Conservation (phyloP, 2,797 vertebrate species). For the Gymnocypris eckloni region DNA sequence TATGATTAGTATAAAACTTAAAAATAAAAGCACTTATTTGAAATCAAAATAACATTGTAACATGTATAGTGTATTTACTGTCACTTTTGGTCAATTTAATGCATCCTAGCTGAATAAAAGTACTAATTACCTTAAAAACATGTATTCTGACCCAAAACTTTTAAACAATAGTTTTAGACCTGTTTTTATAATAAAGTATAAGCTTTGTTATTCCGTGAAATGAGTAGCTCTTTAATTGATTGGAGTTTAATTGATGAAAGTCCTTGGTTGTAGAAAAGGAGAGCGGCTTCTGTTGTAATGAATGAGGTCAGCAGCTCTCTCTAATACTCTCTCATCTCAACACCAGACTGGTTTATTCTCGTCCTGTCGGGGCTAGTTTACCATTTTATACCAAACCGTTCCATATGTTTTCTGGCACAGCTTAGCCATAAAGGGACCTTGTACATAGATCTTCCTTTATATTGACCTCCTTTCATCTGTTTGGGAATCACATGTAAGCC, state of each 20-base stretch:
- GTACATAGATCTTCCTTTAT: conserved; percentile 37
- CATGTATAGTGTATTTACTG: background rate
- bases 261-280: background rate
- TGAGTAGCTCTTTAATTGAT: background rate
- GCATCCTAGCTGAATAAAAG: background rate
- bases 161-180: background rate
- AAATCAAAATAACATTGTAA: background rate
- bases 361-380: conserved; percentile 26
- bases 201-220: background rate
- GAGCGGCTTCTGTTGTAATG: conserved; percentile 7
- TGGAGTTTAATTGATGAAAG: background rate
- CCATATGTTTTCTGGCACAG: conserved; percentile 51
- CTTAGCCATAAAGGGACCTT: conserved; percentile 23
- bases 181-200: background rate
- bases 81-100: background rate
- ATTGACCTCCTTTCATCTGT: conserved; percentile 39
- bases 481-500: conserved; percentile 38
- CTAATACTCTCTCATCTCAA: conserved; percentile 28
- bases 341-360: conserved; percentile 36
- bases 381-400: conserved; percentile 43
- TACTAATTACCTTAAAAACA: background rate
- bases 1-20: background rate
- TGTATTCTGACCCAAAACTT: background rate
- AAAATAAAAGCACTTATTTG: background rate
- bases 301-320: conserved; percentile 39